A percentile compares a stretch with the other conserved stretches of the same genome.
Conservation (phyloP, 1,140 invertebrate genomes). For the Saccostrea cuccullata region DNA sequence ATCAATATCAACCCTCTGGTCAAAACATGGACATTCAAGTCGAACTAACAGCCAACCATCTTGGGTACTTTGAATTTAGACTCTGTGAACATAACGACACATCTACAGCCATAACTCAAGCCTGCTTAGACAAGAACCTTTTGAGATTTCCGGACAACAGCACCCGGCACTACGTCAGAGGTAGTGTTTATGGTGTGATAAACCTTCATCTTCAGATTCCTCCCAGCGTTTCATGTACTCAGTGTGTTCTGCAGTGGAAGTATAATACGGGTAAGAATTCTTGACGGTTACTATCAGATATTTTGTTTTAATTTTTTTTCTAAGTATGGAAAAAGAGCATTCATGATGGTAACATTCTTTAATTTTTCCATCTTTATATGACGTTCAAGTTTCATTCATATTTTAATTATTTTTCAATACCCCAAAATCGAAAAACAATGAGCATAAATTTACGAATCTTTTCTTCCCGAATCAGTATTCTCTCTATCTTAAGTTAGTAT, state of each 20-base stretch:
- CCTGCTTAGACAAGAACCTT: constrained; percentile 61
- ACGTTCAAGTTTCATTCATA: too few species aligned
- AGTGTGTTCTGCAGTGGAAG: constrained; percentile 93
- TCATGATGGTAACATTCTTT: too few species aligned
- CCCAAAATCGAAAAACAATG: too few species aligned
- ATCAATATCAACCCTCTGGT: constrained; percentile 57
- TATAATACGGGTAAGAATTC: constrained; percentile 87
- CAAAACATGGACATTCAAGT: constrained; percentile 67
- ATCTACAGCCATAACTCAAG: constrained; percentile 60
- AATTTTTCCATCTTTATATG: too few species aligned
- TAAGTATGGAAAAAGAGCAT: too few species aligned
- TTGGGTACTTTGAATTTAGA: constrained; percentile 69
- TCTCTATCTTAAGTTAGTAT: too few species aligned
- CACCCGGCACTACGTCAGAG: constrained; percentile 43
- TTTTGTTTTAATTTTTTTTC: too few species aligned
- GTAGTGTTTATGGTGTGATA: neutral
- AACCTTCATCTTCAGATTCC: constrained; percentile 81
- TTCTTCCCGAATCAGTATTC: too few species aligned
- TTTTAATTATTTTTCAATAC: too few species aligned
- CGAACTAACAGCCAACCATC: constrained; percentile 67
- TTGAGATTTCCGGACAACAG: constrained; percentile 40
- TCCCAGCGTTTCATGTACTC: constrained; percentile 88
- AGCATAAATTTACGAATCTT: too few species aligned
- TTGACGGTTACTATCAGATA: neutral
- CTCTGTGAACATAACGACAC: constrained; percentile 81